Base-by-base conservation (phyloP, 2,797 vertebrate genomes). In the Protonibea diacanthus region DNA sequence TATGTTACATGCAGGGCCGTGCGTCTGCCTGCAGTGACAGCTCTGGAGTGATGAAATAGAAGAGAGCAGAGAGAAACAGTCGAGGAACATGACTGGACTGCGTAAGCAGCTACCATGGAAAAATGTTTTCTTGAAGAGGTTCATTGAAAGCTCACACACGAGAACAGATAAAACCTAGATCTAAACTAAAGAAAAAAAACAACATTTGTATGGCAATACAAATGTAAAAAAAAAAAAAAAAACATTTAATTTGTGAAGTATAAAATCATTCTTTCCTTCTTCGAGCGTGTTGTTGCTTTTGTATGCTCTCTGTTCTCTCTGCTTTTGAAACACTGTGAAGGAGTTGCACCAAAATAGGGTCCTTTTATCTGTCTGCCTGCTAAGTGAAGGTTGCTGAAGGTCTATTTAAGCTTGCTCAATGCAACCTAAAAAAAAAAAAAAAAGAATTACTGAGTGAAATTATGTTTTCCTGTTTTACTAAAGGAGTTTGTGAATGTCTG, bases 41-140 rank as follows among this genome's bases (percentile, higher is more conserved):
- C 61, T 69, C 74, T 6, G 6, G 75, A 83, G 57, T 88, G 88
- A 92, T 86, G 88, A 81, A 90, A 89, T 29, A 69, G 62, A 81
- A 80, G 81, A 66, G 45, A 79, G 67, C 60, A 66, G 29, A 62
- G 67, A 80, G 88, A 86, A 85, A 88, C 27, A n/a, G 56, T 57
- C 0, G 12, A 84, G 62, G 67, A 80, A 87, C 55, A 14, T 42
- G 18, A 58, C 52, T 44, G 58, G 80, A 86, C 69, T 68, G 25
- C 53, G 78, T 49, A 71, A 90, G 74, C 18, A 80, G 74, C 68
- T 68, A 5, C 49, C 20, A 25, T 65, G 48, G 49, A 84, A 76
- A 70, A 42, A 53, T 20, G 21, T 70, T 71, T 64, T 66, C 61
- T 69, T 45, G 5, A 76, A 68, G 17, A 63, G 27, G 12, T 18